Evolutionary conservation across 2,888 invertebrate genomes (phyloP).

Genomic region (Idaea dimidiata): DNA sequence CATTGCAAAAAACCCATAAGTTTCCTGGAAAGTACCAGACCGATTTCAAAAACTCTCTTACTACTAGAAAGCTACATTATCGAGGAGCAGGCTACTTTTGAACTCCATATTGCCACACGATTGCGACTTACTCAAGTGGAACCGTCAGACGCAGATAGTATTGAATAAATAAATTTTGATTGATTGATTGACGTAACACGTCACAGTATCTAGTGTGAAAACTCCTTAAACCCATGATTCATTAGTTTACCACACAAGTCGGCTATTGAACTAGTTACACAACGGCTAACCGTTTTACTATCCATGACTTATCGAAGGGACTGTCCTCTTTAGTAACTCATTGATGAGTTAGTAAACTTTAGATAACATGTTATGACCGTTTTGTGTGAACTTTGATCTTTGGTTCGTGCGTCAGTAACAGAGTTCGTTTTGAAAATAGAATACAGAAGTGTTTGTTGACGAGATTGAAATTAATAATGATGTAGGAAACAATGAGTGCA

Average conservation of each 20-base stretch:
- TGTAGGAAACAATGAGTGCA: too few relatives aligned
- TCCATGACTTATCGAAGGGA: background rate
- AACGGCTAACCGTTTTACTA: constrained; percentile 6
- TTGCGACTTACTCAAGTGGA: too few relatives aligned
- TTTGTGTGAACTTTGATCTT: background rate
- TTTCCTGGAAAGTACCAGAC: too few relatives aligned
- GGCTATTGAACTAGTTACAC: constrained; percentile 13
- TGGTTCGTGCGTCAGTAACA: background rate
- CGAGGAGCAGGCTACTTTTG: too few relatives aligned
- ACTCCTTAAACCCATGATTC: constrained; percentile 28
- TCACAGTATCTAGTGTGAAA: constrained; percentile 3
- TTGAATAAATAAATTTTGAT: too few relatives aligned
- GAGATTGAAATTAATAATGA: too few relatives aligned
- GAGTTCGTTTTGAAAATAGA: background rate
- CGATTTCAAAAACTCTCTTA: too few relatives aligned
- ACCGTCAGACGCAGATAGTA: too few relatives aligned
- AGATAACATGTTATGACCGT: background rate
- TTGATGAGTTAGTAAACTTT: background rate
- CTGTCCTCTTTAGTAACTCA: background rate
- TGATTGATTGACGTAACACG: background rate
- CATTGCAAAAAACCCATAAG: too few relatives aligned
- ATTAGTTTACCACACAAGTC: constrained; percentile 24
- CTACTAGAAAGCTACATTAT: too few relatives aligned
- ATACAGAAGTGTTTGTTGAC: too few relatives aligned
- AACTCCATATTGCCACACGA: too few relatives aligned